Evolutionary conservation across 2,113 vertebrate species (phyloP).

Genomic region (Proterorhinus semilunaris): DNA sequence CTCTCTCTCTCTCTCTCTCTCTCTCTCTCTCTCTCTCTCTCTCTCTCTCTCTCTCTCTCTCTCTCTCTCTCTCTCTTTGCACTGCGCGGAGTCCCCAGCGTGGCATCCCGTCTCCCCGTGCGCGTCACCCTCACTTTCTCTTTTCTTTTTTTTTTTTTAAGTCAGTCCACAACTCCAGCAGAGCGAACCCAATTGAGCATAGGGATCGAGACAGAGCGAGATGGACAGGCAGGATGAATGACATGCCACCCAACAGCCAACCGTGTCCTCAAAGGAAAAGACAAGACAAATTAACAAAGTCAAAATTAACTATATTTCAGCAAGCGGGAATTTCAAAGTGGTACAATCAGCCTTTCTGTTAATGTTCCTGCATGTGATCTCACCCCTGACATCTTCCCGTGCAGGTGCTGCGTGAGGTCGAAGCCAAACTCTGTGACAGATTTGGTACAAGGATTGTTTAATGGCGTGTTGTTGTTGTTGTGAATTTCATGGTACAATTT

Average conservation of each 20-base stretch:
- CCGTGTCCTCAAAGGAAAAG: too few relatives aligned
- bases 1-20: constrained; percentile 15
- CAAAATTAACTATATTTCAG: background rate
- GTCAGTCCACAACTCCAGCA: constrained; percentile 67
- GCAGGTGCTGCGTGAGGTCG: constrained; percentile 41
- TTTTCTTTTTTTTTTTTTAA: constrained; percentile 52
- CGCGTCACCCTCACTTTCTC: constrained; percentile 71
- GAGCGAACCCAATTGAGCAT: constrained; percentile 55
- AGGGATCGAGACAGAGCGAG: background rate
- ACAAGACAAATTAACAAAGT: too few relatives aligned
- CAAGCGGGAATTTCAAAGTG: background rate
- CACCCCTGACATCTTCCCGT: constrained; percentile 15
- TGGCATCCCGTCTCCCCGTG: constrained; percentile 67
- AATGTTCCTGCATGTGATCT: constrained; percentile 24
- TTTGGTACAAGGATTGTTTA: constrained; percentile 40
- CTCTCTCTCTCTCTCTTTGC: constrained; percentile 28
- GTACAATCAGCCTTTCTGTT: background rate
- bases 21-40: too few relatives aligned
- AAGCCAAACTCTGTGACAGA: constrained; percentile 59
- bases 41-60: constrained; percentile 8
- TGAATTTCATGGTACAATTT: too few relatives aligned
- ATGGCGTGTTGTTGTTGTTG: too few relatives aligned
- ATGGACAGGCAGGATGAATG: constrained; percentile 24
- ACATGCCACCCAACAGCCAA: background rate
- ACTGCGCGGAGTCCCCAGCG: constrained; percentile 59